A percentile compares a stretch with the other conserved stretches of the same genome.
Evolutionary conservation across 2,797 vertebrate species (phyloP).

Genomic region (Linurgus olivaceus): DNA sequence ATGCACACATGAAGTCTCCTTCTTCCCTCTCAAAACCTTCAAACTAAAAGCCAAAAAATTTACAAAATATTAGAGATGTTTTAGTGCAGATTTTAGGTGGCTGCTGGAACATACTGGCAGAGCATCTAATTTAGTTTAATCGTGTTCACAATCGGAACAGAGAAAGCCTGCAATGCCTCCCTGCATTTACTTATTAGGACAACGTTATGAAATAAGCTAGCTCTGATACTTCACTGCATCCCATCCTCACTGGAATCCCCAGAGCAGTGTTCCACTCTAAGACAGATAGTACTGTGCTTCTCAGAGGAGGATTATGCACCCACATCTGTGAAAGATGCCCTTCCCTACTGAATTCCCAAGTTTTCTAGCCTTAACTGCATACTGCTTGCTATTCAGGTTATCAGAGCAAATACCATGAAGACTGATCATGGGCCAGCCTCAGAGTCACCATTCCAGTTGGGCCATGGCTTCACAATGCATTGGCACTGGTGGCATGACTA

Average conservation of each 20-base stretch:
- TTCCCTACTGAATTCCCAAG: neutral
- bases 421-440: neutral
- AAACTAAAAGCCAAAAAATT: neutral
- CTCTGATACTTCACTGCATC: neutral
- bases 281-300: accelerated
- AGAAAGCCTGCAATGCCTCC: neutral
- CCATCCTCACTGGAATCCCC: neutral
- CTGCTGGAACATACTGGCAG: neutral
- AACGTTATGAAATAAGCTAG: neutral
- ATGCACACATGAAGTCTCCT: neutral
- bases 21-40: neutral
- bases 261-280: neutral
- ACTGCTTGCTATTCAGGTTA: neutral
- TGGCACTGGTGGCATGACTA: neutral
- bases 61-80: neutral
- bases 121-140: neutral
- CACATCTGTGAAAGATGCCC: neutral
- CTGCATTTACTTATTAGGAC: neutral
- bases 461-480: neutral
- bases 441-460: neutral
- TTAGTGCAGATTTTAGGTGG: neutral
- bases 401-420: neutral
- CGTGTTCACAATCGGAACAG: neutral
- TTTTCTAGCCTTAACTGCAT: neutral
- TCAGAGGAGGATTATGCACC: neutral